A percentile compares a stretch with the other conserved stretches of the same genome.
These are phyloP conservation scores for Eretmodus cyanostictus DNA, from an alignment of 2,113 vertebrate species.

Conservation along the genomic window DNA sequence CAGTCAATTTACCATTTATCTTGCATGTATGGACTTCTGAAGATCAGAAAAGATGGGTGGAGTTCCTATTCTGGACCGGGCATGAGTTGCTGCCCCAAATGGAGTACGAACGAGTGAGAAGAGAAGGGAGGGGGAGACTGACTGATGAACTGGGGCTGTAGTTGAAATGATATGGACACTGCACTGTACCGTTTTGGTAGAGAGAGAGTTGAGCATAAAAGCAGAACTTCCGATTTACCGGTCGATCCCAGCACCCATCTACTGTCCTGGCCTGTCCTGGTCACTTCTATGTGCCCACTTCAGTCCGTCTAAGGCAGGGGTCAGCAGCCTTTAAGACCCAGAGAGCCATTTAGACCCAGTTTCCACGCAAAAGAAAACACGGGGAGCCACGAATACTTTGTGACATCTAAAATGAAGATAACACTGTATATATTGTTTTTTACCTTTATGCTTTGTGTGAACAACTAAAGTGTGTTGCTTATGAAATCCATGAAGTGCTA, in stretches of 20 bases:
- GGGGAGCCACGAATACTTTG: rapidly evolving
- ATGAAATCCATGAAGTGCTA: too few species aligned
- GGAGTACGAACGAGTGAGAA: background rate
- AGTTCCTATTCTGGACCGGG: background rate
- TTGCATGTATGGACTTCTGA: background rate
- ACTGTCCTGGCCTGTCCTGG: background rate
- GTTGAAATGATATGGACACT: background rate
- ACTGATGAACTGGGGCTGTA: background rate
- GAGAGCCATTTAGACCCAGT: rapidly evolving
- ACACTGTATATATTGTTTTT: too few species aligned
- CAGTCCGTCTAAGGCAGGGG: background rate
- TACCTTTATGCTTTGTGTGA: too few species aligned
- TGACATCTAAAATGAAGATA: too few species aligned
- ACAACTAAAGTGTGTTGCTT: too few species aligned
- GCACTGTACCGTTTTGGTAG: background rate
- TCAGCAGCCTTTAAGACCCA: rapidly evolving
- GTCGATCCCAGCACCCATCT: background rate
- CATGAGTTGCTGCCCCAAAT: background rate
- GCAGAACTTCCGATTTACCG: background rate
- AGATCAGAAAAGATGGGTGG: background rate
- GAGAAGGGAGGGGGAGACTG: background rate
- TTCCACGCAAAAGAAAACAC: background rate
- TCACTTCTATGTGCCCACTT: background rate
- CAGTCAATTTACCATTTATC: background rate
- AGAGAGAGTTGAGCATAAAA: background rate